Conservation (phyloP, 2,888 invertebrate species). For the Diachrysia chrysitis region DNA sequence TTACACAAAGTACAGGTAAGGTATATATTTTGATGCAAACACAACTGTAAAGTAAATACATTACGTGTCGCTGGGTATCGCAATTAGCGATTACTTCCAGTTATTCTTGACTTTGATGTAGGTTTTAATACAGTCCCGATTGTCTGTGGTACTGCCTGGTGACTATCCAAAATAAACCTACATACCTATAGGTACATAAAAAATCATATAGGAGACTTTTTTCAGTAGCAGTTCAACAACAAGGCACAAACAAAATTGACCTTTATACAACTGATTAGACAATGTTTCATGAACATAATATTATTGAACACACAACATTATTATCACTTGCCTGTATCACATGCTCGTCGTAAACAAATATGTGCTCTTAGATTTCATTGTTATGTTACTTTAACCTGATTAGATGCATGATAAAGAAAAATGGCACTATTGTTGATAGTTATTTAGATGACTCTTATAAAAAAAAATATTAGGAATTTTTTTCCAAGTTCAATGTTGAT, state of each 20-base stretch:
- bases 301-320: conserved; percentile 44
- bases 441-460: too few species aligned
- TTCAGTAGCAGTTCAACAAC: conserved; percentile 13
- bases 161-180: too few species aligned
- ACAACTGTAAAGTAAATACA: too few species aligned
- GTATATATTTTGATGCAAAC: too few species aligned
- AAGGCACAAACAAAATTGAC: conserved; percentile 34
- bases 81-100: too few species aligned
- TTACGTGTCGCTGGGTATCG: too few species aligned
- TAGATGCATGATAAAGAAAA: conserved; percentile 19
- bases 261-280: conserved; percentile 46
- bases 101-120: too few species aligned
- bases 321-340: conserved; percentile 56
- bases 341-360: conserved; percentile 31
- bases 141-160: too few species aligned
- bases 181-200: background rate
- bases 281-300: conserved; percentile 32
- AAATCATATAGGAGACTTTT: background rate
- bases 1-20: too few species aligned
- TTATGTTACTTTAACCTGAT: conserved; percentile 25
- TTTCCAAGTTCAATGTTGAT: too few species aligned
- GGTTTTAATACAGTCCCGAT: too few species aligned
- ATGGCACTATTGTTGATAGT: background rate
- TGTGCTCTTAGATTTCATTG: conserved; percentile 41
- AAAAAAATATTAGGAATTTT: too few species aligned